phyloP scores from a whole-genome alignment of 2,888 invertebrate genomes.

The Ophraella communa region DNA sequence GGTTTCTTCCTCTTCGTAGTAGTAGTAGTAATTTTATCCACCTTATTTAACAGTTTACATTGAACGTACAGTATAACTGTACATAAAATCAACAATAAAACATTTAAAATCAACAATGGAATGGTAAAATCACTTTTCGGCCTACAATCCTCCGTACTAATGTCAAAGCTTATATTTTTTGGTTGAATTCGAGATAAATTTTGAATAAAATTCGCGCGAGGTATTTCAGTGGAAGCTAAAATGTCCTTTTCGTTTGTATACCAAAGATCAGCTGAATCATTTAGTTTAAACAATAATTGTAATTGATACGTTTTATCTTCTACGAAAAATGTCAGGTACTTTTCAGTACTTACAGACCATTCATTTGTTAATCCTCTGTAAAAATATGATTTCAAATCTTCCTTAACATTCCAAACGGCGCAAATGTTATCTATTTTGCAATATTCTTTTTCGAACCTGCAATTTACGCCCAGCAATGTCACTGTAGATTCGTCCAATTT shows the following conservation, averaged over 20 bases:
- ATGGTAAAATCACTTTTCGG: too few relatives aligned
- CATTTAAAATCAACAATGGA: background rate
- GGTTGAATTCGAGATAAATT: background rate
- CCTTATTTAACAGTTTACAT: background rate
- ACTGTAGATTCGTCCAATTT: too few relatives aligned
- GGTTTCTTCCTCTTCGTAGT: background rate
- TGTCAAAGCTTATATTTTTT: background rate
- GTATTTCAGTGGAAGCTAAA: background rate
- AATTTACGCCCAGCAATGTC: too few relatives aligned
- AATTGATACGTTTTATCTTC: background rate
- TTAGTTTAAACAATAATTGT: background rate
- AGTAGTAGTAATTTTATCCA: background rate
- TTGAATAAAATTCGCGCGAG: background rate
- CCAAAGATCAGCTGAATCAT: background rate
- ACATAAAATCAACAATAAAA: background rate
- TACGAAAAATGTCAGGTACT: background rate
- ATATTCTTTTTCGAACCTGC: too few relatives aligned
- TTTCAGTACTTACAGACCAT: background rate
- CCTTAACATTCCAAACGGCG: too few relatives aligned
- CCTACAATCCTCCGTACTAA: background rate
- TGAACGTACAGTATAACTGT: background rate
- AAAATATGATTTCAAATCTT: too few relatives aligned
- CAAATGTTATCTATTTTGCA: too few relatives aligned
- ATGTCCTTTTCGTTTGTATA: background rate
- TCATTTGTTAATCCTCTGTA: background rate